Evolutionary conservation across 2,888 invertebrate species (phyloP).

Genomic region (Pollenia labialis): DNA sequence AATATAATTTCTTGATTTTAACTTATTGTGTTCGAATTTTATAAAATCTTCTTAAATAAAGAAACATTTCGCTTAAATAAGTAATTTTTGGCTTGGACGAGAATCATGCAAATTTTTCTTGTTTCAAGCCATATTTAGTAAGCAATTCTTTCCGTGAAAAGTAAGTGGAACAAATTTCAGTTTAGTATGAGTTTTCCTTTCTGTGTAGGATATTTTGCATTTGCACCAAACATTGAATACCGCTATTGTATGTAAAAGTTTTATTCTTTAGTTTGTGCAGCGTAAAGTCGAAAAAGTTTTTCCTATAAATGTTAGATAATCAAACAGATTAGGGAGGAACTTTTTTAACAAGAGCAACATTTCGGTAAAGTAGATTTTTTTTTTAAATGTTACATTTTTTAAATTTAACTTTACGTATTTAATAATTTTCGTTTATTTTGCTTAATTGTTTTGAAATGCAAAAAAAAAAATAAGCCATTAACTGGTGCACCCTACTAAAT

Average conservation of each 20-base stretch:
- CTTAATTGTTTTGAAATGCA: not conserved
- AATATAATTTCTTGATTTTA: no score
- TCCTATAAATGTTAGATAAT: conserved; percentile 12
- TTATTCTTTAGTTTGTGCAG: conserved; percentile 29
- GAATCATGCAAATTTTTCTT: no score
- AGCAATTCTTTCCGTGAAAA: no score
- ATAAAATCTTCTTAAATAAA: no score
- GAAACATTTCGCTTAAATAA: no score
- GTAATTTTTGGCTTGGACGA: no score
- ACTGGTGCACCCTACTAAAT: not conserved
- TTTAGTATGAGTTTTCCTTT: not conserved
- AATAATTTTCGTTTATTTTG: no score
- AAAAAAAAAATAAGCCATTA: not conserved
- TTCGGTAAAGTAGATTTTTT: not conserved
- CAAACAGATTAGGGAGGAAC: conserved; percentile 1
- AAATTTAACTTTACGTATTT: no score
- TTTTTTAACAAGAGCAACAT: not conserved
- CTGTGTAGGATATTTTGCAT: not conserved
- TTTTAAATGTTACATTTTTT: no score
- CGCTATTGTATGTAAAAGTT: conserved; percentile 20
- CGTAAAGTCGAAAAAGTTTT: conserved; percentile 56
- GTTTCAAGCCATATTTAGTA: no score
- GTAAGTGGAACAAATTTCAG: no score
- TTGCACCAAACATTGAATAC: not conserved
- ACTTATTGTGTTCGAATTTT: no score